Percentiles rank a stretch among this genome's conserved stretches.
Conservation (phyloP, 2,888 invertebrate genomes). For the Eilema griseolum region DNA sequence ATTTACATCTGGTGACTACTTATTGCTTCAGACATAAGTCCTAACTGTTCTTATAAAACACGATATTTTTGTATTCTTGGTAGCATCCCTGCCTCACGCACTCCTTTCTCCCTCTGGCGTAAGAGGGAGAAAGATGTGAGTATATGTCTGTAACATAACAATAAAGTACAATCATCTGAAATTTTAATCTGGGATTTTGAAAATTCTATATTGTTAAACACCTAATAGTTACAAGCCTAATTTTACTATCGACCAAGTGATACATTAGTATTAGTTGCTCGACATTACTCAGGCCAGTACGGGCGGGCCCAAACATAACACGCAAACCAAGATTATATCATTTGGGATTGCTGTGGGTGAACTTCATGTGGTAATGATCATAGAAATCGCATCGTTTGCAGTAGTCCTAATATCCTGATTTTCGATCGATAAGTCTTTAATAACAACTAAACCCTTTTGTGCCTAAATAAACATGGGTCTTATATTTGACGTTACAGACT, state of each 20-base stretch:
- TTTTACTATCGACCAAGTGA: too few relatives aligned
- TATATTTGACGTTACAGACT: neutral
- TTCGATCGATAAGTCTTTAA: too few relatives aligned
- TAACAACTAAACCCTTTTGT: neutral
- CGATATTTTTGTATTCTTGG: neutral
- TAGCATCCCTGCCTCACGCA: too few relatives aligned
- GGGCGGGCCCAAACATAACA: neutral
- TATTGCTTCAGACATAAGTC: neutral
- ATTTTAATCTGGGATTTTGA: too few relatives aligned
- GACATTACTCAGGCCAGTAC: neutral
- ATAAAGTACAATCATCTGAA: too few relatives aligned
- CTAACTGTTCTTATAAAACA: neutral
- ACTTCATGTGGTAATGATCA: neutral
- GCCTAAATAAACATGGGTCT: constrained; percentile 3
- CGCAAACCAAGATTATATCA: neutral
- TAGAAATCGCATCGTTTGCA: neutral
- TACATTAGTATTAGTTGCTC: neutral
- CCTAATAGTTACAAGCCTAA: too few relatives aligned
- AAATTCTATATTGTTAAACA: too few relatives aligned
- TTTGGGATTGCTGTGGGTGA: neutral
- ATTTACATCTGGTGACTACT: neutral
- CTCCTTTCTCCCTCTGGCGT: too few relatives aligned
- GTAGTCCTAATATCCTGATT: neutral
- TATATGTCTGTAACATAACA: too few relatives aligned
- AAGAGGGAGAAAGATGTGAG: too few relatives aligned